Conservation (phyloP, 2,888 invertebrate species). For the Lamproptera curius region DNA sequence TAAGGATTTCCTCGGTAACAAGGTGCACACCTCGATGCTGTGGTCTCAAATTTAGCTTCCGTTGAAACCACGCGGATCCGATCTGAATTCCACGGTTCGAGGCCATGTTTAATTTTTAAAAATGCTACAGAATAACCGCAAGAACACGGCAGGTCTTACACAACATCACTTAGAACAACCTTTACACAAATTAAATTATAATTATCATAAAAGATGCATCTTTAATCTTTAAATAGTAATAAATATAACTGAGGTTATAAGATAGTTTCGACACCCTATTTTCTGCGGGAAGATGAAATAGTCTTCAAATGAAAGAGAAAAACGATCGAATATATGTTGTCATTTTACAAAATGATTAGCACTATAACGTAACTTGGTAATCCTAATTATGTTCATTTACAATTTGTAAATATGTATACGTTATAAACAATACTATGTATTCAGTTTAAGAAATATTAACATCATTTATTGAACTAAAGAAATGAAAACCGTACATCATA, state of each 20-base stretch:
- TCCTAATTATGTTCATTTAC: no score
- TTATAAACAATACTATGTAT: no score
- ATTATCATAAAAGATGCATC: conserved; percentile 84
- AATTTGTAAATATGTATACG: no score
- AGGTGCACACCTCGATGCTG: conserved; percentile 98
- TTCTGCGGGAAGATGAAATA: conserved; percentile 78
- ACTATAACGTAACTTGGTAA: not conserved
- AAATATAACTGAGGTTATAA: conserved; percentile 76
- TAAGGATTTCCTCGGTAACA: conserved; percentile 96
- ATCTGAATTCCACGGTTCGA: conserved; percentile 95
- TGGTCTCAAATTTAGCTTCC: conserved; percentile 96
- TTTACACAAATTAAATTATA: conserved; percentile 80
- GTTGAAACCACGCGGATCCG: conserved; percentile 98
- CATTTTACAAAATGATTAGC: conserved; percentile 42
- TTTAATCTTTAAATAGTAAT: conserved; percentile 75
- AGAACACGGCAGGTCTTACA: conserved; percentile 75
- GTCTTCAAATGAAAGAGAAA: conserved; percentile 70
- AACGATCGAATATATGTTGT: conserved; percentile 56
- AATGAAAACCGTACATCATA: no score
- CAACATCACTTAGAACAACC: conserved; percentile 76
- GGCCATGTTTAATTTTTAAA: conserved; percentile 86
- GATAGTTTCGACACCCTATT: conserved; percentile 79
- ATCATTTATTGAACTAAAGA: no score
- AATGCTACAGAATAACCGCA: conserved; percentile 74
- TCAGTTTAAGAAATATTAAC: no score